A percentile compares a stretch with the other conserved stretches of the same genome.
Evolutionary conservation across 1,140 invertebrate species (phyloP).

Genomic region (Temnothorax longispinosus): DNA sequence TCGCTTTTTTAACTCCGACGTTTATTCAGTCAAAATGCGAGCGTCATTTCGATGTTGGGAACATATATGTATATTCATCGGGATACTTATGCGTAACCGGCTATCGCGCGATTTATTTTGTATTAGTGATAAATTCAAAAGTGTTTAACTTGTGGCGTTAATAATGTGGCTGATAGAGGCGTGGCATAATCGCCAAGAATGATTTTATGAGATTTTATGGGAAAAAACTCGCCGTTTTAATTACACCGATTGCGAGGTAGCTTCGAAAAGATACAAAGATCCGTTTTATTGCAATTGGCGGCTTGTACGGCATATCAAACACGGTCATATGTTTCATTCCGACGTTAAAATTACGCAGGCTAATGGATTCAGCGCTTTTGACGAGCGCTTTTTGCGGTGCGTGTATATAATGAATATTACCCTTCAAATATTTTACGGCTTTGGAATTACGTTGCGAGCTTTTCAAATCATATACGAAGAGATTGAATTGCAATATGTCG

Average conservation of each 20-base stretch:
- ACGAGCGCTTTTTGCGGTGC: constrained; percentile 41
- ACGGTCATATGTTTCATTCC: constrained; percentile 26
- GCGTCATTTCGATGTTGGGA: neutral
- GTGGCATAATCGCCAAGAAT: neutral
- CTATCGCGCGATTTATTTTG: constrained; percentile 36
- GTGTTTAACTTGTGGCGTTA: constrained; percentile 11
- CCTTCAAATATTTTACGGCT: constrained; percentile 54
- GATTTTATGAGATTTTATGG: neutral
- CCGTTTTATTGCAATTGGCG: constrained; percentile 32
- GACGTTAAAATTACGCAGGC: constrained; percentile 43
- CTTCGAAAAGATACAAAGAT: constrained; percentile 11
- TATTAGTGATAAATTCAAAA: neutral
- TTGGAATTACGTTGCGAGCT: constrained; percentile 48
- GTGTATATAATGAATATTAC: constrained; percentile 50
- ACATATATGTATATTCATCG: neutral
- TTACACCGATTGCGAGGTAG: constrained; percentile 19
- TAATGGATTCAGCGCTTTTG: constrained; percentile 48
- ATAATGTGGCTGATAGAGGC: neutral
- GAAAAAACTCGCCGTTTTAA: constrained; percentile 26
- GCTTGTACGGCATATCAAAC: constrained; percentile 31
- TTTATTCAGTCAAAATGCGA: constrained; percentile 17
- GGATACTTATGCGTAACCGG: constrained; percentile 8
- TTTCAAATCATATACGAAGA: constrained; percentile 59
- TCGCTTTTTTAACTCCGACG: constrained; percentile 21
- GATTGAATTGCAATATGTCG: constrained; percentile 45